phyloP scores from a whole-genome alignment of 2,888 invertebrate species.

The Epinotia nisella region DNA sequence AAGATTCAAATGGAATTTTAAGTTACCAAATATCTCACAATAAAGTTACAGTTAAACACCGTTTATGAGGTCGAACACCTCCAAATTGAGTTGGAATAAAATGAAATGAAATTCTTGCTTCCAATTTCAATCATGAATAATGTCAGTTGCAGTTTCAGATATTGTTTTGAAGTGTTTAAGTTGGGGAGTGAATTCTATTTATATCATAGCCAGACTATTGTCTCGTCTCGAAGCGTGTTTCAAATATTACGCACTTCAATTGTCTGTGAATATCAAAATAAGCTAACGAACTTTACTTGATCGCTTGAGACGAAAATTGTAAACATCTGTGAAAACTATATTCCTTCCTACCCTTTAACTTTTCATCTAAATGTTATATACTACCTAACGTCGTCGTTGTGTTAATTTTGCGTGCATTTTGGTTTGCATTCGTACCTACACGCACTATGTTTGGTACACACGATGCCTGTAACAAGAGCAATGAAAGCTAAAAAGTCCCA shows the following conservation, averaged over 20 bases:
- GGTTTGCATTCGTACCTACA: neutral
- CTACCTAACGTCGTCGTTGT: no score
- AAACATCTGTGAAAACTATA: no score
- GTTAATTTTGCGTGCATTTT: neutral
- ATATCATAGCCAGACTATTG: neutral
- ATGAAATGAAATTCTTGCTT: slow-evolving; percentile 3
- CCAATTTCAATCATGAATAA: slow-evolving; percentile 12
- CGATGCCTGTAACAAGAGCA: neutral
- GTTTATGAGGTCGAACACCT: neutral
- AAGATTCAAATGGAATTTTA: neutral
- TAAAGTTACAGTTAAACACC: slow-evolving; percentile 1
- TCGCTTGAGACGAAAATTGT: neutral
- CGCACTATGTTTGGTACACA: neutral
- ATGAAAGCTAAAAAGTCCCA: neutral
- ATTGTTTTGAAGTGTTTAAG: neutral
- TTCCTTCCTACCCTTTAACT: no score
- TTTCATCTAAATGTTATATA: no score
- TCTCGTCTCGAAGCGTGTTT: neutral
- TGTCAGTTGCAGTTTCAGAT: neutral
- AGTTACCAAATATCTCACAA: neutral
- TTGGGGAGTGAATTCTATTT: neutral
- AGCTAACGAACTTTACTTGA: neutral
- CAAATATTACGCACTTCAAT: neutral
- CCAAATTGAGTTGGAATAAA: neutral
- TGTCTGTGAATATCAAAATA: neutral